Base-by-base conservation (phyloP, 1,140 invertebrate species). In the Zaprionus vittiger region DNA sequence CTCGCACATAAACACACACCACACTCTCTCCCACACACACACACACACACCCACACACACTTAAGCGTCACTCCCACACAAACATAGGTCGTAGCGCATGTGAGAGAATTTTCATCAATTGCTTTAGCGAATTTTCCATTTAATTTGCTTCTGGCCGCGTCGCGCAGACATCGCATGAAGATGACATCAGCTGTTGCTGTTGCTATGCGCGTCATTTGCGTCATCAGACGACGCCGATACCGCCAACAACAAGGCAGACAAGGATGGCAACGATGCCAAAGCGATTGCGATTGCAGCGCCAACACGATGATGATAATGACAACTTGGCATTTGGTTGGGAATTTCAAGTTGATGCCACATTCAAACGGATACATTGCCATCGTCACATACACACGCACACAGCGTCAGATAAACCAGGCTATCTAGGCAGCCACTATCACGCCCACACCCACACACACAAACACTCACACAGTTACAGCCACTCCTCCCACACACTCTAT, bases 71-170 rank as follows among this genome's bases (percentile, higher is more conserved):
- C 56, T 28, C 34, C 65, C 28, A 34, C 37, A 60, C 38, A 67
- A 37, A 17, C 7, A 49, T 22, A 44, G 26, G 9, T 63, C 28
- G 47, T 65, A 59, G 74, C 78, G 72, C 81, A 69, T 83, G 84
- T 57, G 79, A 84, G 81, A 89, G 81, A 87, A 87, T 87, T 87
- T 76, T 89, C 81, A 87, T 87, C 83, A 87, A 77, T 77, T 73
- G 59, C 81, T 74, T 75, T 83, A 69, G 74, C 84, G 59, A 80
- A 81, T 87, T 87, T 83, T 87, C 78, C 83, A 79, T 89, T 87
- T 81, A 84, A 87, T 89, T 85, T 79, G 79, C 63, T 77, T 75
- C 62, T 66, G 26, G 67, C 65, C 49, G 60, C 61, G 34, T 26
- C 64, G 59, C 59, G 57, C 70, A 75, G 73, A 74, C 70, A 61